phyloP scores from a whole-genome alignment of 2,113 vertebrate genomes.

The Amia ocellicauda region DNA sequence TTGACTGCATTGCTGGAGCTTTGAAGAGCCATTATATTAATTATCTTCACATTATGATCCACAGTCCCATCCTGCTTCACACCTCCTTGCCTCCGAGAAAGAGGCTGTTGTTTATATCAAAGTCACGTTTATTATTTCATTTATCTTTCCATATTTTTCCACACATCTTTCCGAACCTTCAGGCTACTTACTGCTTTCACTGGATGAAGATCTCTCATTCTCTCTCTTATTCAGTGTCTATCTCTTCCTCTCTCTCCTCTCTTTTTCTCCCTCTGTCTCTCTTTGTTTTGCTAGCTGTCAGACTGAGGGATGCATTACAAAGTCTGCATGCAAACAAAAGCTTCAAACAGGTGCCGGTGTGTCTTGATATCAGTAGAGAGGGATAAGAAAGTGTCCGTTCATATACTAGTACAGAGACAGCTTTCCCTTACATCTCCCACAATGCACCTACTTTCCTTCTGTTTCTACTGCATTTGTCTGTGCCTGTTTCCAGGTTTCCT shows the following conservation, averaged over 20 bases:
- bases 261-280: background rate
- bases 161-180: background rate
- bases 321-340: background rate
- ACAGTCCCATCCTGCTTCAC: background rate
- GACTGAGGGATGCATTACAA: background rate
- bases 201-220: background rate
- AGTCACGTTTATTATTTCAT: too few species aligned
- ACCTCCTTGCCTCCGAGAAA: background rate
- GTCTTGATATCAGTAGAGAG: constrained; percentile 5
- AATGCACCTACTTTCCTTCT: background rate
- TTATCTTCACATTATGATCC: too few species aligned
- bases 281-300: background rate
- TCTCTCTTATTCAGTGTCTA: constrained; percentile 6
- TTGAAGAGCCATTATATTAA: background rate
- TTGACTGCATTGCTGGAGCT: background rate
- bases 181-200: background rate
- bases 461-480: too few species aligned
- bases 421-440: background rate
- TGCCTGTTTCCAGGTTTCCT: too few species aligned
- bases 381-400: constrained; percentile 16
- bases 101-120: background rate
- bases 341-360: background rate
- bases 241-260: constrained; percentile 6
- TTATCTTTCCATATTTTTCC: background rate
- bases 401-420: constrained; percentile 32